Percentiles rank a stretch among this genome's conserved stretches.
Evolutionary conservation across 1,140 invertebrate genomes (phyloP).

Genomic region (Ceratoteleas bidentatus): DNA sequence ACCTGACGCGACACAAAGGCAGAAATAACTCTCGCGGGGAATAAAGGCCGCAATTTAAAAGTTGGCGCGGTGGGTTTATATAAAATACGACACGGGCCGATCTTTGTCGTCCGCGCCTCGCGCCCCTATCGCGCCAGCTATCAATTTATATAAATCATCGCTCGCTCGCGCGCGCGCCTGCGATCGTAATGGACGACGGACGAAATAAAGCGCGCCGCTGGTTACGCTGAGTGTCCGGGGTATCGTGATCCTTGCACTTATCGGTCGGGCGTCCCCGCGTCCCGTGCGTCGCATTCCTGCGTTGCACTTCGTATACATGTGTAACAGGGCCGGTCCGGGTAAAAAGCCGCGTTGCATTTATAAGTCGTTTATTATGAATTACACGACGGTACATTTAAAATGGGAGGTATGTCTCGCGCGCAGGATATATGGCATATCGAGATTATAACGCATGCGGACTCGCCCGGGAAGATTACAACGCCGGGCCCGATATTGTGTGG

Average conservation of each 20-base stretch:
- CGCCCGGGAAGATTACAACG: conserved; percentile 51
- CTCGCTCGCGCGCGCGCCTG: conserved; percentile 28
- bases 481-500: conserved; percentile 62
- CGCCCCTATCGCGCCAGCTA: conserved; percentile 46
- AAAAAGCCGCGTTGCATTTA: conserved; percentile 80
- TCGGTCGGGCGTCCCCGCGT: conserved; percentile 23
- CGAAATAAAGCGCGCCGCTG: conserved; percentile 66
- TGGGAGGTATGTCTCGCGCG: conserved; percentile 78
- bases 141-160: conserved; percentile 76
- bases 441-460: conserved; percentile 79
- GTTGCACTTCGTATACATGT: conserved; percentile 48
- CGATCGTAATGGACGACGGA: conserved; percentile 67
- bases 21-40: conserved; percentile 51
- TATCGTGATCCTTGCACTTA: conserved; percentile 61
- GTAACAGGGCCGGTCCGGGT: conserved; percentile 39
- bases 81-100: conserved; percentile 57
- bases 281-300: conserved; percentile 44
- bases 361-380: conserved; percentile 82
- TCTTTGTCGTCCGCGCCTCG: conserved; percentile 54
- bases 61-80: conserved; percentile 49
- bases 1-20: conserved; percentile 51
- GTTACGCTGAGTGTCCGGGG: conserved; percentile 44
- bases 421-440: conserved; percentile 81
- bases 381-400: conserved; percentile 82
- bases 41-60: conserved; percentile 61